Evolutionary conservation across 2,797 vertebrate species (phyloP), one percentile per base, ranked within the genome.

Genomic region (Cetoscarus ocellatus): DNA sequence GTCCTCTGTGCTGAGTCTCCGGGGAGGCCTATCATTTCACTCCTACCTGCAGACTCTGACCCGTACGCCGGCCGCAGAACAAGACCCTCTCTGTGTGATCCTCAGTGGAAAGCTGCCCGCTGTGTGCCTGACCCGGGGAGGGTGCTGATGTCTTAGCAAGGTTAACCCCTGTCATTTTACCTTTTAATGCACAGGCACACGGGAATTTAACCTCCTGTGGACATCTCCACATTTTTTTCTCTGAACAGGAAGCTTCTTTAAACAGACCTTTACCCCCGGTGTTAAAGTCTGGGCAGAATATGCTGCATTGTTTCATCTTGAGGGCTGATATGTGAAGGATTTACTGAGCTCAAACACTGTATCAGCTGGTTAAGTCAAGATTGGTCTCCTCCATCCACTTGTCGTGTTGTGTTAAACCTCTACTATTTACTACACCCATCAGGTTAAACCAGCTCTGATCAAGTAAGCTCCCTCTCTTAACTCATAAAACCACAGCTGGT

Each of bases 1-100:
- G 70, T 79, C 77, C 90, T 92, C 90, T 94, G 93, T 94, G 87
- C 88, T 56, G 70, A 1, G 78, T 73, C 88, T 88, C 81, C 60
- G 75, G 79, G 85, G 80, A 82, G 86, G 85, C 80, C 86, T 85
- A 88, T 85, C 79, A 70, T 85, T 90, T 92, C 83, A 72, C 83
- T 88, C 67, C 73, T 79, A 88, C 91, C 90, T 90, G 91, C 86
- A 65, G 70, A 55, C 70, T 9, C 61, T 83, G 86, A 87, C 76
- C 87, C 2, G 70, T 79, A 68, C 84, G 68, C 67, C 72, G 81
- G 80, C 73, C 15, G 39, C 67, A 70, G 82, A 90, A 93, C 91
- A 92, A 91, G 86, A 78, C 74, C 80, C 78, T 83, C 87, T 91
- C 88, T 93, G 87, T 92, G 82, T 85, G 79, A 64, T 79, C 67